A percentile compares a stretch with the other conserved stretches of the same genome.
Evolutionary conservation across 1,140 invertebrate genomes (phyloP).

Genomic region (Meloidogyne exigua): DNA sequence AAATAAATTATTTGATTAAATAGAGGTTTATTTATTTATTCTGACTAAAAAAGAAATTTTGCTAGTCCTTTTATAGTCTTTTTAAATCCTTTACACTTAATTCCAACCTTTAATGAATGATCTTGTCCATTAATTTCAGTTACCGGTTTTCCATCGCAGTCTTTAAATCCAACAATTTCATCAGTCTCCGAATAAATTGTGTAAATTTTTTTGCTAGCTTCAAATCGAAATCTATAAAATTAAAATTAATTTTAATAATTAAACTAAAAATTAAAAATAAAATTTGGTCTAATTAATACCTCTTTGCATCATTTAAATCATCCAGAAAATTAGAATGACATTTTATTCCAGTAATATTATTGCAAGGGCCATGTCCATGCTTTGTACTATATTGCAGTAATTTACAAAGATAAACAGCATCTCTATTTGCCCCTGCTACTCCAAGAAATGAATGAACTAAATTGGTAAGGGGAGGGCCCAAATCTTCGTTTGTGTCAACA

Average conservation of each 20-base stretch:
- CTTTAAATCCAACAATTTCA: slow-evolving; percentile 6
- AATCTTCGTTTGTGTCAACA: slow-evolving; percentile 43
- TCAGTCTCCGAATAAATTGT: slow-evolving; percentile 16
- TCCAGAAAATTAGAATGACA: slow-evolving; percentile 23
- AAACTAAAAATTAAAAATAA: not conserved
- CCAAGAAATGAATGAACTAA: slow-evolving; percentile 41
- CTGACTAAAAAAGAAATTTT: too few species aligned
- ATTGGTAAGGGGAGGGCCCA: slow-evolving; percentile 39
- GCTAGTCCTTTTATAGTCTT: too few species aligned
- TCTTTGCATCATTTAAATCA: slow-evolving; percentile 8
- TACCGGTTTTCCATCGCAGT: not conserved
- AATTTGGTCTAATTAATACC: not conserved
- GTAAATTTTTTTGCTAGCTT: slow-evolving; percentile 8
- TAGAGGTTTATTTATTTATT: too few species aligned
- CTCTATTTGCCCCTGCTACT: slow-evolving; percentile 46
- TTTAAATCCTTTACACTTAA: too few species aligned
- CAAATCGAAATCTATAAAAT: slow-evolving; percentile 5
- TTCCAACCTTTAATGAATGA: not conserved
- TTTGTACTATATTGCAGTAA: slow-evolving; percentile 2
- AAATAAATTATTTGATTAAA: too few species aligned
- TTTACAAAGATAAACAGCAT: slow-evolving; percentile 12
- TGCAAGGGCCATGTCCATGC: slow-evolving; percentile 21
- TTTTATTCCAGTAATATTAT: slow-evolving; percentile 31
- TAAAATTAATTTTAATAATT: too few species aligned
- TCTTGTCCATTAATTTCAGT: slow-evolving; percentile 2